These are phyloP conservation scores for Agonopterix arenella DNA, from an alignment of 2,888 invertebrate species.

Conservation along the genomic window DNA sequence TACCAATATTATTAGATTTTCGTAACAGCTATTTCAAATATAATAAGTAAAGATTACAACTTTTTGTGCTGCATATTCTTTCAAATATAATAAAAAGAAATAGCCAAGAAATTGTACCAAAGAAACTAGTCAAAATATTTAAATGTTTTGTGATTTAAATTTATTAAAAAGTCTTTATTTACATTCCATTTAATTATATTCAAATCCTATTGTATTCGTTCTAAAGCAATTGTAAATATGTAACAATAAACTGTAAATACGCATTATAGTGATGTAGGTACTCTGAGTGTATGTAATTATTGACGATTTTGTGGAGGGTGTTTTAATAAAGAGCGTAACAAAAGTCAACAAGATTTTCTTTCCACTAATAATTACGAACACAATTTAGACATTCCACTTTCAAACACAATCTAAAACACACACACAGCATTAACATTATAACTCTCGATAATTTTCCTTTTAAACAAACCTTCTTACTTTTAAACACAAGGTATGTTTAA, in stretches of 20 bases:
- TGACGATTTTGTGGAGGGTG: constrained; percentile 63
- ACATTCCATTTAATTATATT: background rate
- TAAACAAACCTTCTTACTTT: no score
- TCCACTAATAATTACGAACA: background rate
- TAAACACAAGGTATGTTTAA: no score
- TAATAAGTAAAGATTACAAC: no score
- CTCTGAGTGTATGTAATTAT: constrained; percentile 60
- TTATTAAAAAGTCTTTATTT: background rate
- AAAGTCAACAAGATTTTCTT: constrained; percentile 28
- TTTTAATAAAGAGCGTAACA: constrained; percentile 71
- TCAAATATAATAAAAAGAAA: background rate
- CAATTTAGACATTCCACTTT: no score
- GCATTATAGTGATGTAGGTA: constrained; percentile 38
- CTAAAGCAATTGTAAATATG: constrained; percentile 32
- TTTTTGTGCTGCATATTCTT: background rate
- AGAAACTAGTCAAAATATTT: background rate
- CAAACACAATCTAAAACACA: no score
- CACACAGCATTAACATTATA: no score
- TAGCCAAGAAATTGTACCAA: background rate
- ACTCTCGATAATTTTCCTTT: no score
- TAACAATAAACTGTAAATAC: constrained; percentile 38
- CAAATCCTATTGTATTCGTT: background rate
- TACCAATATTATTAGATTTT: constrained; percentile 19
- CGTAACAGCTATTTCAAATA: background rate
- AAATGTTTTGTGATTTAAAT: background rate